phyloP scores from a whole-genome alignment of 1,140 invertebrate genomes.

The Brachionus rubens region DNA sequence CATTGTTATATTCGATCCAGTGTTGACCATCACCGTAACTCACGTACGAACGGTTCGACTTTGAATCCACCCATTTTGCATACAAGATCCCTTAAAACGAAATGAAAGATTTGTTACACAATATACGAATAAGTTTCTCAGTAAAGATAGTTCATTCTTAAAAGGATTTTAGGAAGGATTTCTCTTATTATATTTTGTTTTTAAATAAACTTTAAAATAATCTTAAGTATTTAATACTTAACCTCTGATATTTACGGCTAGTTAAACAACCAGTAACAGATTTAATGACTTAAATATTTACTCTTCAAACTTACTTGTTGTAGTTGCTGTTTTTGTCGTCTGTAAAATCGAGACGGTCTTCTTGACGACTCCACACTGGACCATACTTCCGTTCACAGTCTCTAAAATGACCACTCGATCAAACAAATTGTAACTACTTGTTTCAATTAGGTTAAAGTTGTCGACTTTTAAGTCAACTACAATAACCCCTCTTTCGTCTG shows the following conservation, averaged over 20 bases:
- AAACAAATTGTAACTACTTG: background rate
- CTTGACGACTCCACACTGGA: background rate
- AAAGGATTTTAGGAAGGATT: too few species aligned
- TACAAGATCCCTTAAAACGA: background rate
- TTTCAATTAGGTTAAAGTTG: background rate
- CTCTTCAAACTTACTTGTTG: background rate
- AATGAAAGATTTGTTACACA: too few species aligned
- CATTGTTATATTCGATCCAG: background rate
- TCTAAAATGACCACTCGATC: background rate
- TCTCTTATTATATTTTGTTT: too few species aligned
- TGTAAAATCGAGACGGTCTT: background rate
- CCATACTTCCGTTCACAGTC: background rate
- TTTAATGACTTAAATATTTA: too few species aligned
- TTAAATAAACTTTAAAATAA: too few species aligned
- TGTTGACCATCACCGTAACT: background rate
- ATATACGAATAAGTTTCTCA: too few species aligned
- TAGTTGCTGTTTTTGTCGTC: background rate
- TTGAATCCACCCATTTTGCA: background rate
- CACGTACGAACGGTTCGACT: background rate
- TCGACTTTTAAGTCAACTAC: background rate
- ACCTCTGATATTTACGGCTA: too few species aligned
- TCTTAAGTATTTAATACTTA: too few species aligned
- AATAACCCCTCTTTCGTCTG: background rate
- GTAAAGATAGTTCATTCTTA: too few species aligned
- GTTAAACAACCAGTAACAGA: too few species aligned